Evolutionary conservation across 2,888 invertebrate species (phyloP).

Genomic region (Epirrita christyi): DNA sequence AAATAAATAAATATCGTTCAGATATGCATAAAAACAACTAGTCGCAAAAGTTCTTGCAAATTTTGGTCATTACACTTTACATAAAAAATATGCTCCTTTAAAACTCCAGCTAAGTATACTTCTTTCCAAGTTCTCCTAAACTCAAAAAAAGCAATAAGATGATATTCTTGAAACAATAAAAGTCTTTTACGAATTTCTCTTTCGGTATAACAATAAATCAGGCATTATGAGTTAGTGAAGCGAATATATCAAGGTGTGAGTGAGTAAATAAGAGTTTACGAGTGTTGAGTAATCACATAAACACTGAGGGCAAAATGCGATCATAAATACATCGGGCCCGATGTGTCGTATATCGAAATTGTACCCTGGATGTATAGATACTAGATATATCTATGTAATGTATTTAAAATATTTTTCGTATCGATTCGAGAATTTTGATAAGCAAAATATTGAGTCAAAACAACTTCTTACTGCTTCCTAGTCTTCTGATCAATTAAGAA

Average conservation of each 20-base stretch:
- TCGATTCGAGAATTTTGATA: too few species aligned
- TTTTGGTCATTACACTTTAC: slow-evolving; percentile 18
- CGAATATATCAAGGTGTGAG: slow-evolving; percentile 37
- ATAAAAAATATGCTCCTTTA: slow-evolving; percentile 17
- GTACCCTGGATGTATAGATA: slow-evolving; percentile 34
- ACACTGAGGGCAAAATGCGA: slow-evolving; percentile 60
- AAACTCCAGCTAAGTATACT: slow-evolving; percentile 19
- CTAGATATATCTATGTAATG: slow-evolving; percentile 27
- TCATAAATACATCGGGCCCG: slow-evolving; percentile 55
- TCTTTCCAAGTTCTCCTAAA: slow-evolving; percentile 18
- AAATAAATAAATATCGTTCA: background rate
- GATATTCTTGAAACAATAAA: slow-evolving; percentile 26
- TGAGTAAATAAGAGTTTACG: slow-evolving; percentile 56
- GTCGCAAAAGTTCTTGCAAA: slow-evolving; percentile 12
- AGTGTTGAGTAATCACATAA: slow-evolving; percentile 62
- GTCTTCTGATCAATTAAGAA: too few species aligned
- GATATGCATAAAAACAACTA: background rate
- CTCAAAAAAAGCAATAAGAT: slow-evolving; percentile 19
- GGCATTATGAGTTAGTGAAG: slow-evolving; percentile 20
- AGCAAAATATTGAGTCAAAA: too few species aligned
- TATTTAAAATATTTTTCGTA: too few species aligned
- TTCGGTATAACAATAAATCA: slow-evolving; percentile 25
- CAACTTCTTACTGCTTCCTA: too few species aligned
- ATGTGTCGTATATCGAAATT: slow-evolving; percentile 60
- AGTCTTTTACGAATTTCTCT: slow-evolving; percentile 16